Percentiles rank a stretch among this genome's conserved stretches.
Conservation (phyloP, 2,797 vertebrate species). For the Coracias cyanogaster region DNA sequence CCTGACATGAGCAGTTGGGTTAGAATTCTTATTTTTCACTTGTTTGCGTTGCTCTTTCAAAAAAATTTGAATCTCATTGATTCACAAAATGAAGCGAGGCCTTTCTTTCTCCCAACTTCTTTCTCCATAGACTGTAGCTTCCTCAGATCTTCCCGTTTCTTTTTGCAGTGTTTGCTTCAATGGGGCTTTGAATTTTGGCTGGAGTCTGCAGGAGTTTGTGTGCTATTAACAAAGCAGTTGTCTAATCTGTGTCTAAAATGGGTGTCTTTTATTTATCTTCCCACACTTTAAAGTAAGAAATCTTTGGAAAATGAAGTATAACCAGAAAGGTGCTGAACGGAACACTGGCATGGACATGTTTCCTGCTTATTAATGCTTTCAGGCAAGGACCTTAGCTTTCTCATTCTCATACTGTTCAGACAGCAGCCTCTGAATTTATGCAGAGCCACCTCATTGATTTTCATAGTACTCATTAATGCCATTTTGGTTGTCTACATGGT, state of each 20-base stretch:
- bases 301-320: constrained; percentile 19
- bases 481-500: neutral
- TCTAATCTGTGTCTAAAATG: constrained; percentile 1
- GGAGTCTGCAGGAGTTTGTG: constrained; percentile 6
- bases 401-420: neutral
- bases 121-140: neutral
- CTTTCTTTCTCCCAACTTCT: neutral
- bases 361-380: constrained; percentile 29
- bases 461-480: neutral
- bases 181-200: constrained; percentile 14
- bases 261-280: constrained; percentile 22
- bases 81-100: neutral
- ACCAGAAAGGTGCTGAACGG: constrained; percentile 15
- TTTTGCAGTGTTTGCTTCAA: neutral
- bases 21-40: neutral
- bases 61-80: neutral
- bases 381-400: neutral
- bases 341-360: neutral
- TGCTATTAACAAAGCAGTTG: neutral
- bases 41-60: neutral
- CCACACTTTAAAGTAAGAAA: constrained; percentile 12
- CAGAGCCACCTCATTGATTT: constrained; percentile 33
- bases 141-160: constrained; percentile 15
- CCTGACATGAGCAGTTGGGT: neutral
- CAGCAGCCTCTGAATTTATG: constrained; percentile 13